Percentiles rank a stretch among this genome's conserved stretches.
Evolutionary conservation across 2,888 invertebrate species (phyloP).

Genomic region (Penaeus monodon): DNA sequence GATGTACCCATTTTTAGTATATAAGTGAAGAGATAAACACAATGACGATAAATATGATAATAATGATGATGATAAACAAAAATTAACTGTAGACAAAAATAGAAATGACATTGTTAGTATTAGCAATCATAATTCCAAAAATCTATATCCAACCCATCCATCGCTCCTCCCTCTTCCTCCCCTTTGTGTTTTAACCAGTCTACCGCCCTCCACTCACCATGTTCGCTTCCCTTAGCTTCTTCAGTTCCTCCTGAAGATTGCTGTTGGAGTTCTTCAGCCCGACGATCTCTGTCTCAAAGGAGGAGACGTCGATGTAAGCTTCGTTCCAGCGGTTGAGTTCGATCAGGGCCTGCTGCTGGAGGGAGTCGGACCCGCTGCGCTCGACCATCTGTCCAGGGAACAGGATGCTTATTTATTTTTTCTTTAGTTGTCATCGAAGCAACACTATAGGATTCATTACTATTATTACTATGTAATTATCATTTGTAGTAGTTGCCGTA

Average conservation of each 20-base stretch:
- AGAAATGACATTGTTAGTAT: too few species aligned
- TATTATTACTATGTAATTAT: too few species aligned
- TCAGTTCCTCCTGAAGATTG: constrained; percentile 61
- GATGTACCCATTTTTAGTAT: too few species aligned
- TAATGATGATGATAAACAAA: too few species aligned
- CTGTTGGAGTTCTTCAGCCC: constrained; percentile 50
- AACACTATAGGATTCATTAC: too few species aligned
- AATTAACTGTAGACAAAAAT: too few species aligned
- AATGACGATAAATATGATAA: too few species aligned
- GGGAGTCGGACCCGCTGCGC: constrained; percentile 45
- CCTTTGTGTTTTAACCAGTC: not conserved
- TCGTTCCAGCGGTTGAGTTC: constrained; percentile 84
- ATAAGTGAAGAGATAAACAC: too few species aligned
- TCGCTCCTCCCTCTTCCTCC: not conserved
- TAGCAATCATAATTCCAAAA: too few species aligned
- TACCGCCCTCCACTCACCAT: constrained; percentile 50
- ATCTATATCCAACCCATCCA: not conserved
- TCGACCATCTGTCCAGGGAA: constrained; percentile 45
- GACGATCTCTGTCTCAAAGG: constrained; percentile 70
- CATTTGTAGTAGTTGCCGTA: too few species aligned
- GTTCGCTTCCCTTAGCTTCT: constrained; percentile 60
- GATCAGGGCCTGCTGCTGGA: constrained; percentile 76
- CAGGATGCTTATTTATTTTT: not conserved
- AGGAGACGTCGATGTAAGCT: constrained; percentile 84
- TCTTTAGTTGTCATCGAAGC: too few species aligned